These are phyloP conservation scores for Lapara coniferarum DNA, from an alignment of 2,888 invertebrate species.

Conservation along the genomic window DNA sequence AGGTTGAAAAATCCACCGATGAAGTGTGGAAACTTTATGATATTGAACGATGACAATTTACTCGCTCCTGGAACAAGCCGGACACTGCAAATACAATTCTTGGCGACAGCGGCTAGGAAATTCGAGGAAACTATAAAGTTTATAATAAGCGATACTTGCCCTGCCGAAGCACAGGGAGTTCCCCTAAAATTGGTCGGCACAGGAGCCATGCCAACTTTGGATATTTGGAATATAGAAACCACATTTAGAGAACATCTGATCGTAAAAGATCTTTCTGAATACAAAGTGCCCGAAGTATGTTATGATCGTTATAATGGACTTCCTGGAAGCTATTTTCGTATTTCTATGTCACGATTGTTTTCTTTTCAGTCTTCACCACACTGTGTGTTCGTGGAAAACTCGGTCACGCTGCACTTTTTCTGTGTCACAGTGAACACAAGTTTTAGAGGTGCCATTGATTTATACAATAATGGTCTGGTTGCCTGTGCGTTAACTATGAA, in stretches of 20 bases:
- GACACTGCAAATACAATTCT: constrained; percentile 69
- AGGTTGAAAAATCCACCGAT: constrained; percentile 70
- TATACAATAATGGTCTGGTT: constrained; percentile 77
- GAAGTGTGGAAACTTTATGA: constrained; percentile 74
- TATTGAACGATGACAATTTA: constrained; percentile 73
- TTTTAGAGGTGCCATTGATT: constrained; percentile 61
- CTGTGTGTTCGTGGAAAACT: constrained; percentile 75
- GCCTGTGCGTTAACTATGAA: constrained; percentile 68
- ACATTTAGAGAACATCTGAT: constrained; percentile 85
- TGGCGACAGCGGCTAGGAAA: constrained; percentile 60
- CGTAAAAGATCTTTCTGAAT: constrained; percentile 78
- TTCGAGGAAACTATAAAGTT: constrained; percentile 75
- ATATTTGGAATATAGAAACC: constrained; percentile 81
- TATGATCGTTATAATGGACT: constrained; percentile 1
- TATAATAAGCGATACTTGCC: constrained; percentile 75
- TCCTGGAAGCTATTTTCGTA: constrained; percentile 21
- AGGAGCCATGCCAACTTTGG: constrained; percentile 82
- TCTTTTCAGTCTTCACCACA: constrained; percentile 70
- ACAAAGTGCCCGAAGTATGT: constrained; percentile 74
- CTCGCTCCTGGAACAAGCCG: constrained; percentile 74
- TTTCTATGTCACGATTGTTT: constrained; percentile 24
- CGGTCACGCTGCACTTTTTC: constrained; percentile 72
- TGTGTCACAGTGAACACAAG: constrained; percentile 67
- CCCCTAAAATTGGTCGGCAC: constrained; percentile 76
- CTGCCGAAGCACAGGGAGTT: constrained; percentile 77